Evolutionary conservation across 2,113 vertebrate genomes (phyloP), one percentile per base, ranked within the genome.

Genomic region (Deroptyus accipitrinus): DNA sequence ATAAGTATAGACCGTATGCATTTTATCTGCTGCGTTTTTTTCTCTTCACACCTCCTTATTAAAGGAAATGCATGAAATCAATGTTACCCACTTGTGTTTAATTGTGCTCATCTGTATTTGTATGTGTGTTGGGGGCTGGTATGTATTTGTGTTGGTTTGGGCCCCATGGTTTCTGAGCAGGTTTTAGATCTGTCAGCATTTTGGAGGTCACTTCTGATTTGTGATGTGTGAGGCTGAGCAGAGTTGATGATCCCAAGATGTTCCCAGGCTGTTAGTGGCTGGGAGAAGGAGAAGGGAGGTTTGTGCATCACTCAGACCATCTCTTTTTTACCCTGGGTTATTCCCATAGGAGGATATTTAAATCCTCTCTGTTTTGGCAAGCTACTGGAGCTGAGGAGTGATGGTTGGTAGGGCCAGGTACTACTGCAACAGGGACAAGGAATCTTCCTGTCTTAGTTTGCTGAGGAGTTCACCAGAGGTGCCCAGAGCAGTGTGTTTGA

Each of bases 41-140:
- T 92, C 78, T 63, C n/a, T 41, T 91, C 94, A 70, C 94, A 90
- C 92, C 88, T 96, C 48, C 88, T 86, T 77, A 35, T 81, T 35
- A 64, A 86, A 94, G n/a, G 83, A 8, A 55, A 19, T 16, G 64
- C 13, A 70, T 39, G 93, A 80, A 78, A 93, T 86, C 75, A 83
- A n/a, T 92, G 95, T 96, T 92, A 86, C 90, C 92, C 19, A 6
- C 86, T 92, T 69, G 83, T 77, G 86, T 92, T 93, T 92, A 88
- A 88, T 83, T 93, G 94, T 83, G 33, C 92, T 37, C 41, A 70
- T 66, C 90, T 68, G 52, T 13, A 11, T 31, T 46, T 28, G 19
- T 48, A 7, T 8, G 17, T n/a, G 1, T 27, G 57, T 35, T 59
- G 57, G 57, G 57, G 57, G 57, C 57, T 59, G 57, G 57, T 59